Base-by-base conservation (phyloP, 2,888 invertebrate species). In the Lobophora halterata region DNA sequence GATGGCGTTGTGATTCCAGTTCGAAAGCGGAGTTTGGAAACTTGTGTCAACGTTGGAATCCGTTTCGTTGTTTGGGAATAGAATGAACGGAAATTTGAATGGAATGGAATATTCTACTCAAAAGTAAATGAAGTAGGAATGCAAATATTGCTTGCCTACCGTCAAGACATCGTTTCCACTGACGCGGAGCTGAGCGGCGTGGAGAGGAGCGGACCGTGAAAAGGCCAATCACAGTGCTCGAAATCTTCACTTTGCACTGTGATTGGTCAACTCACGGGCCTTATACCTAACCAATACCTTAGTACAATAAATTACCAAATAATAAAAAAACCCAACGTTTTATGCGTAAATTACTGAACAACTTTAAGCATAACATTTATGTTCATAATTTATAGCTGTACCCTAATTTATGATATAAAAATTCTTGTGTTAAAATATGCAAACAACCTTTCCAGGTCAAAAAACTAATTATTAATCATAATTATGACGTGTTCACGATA, bases 1-100 rank as follows among this genome's bases (percentile, higher is more conserved):
- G 41, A 41, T 29, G 31, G 32, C 16, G 18, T 30, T 26, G 17
- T 17, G 40, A 46, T 49, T 30, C 31, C 35, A 43, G 38, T 47
- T 45, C 20, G 46, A 28, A 25, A 19, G 14, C 28, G 28, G 18
- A 37, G 24, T 37, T 43, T 13, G 19, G 20, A 32, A 32, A 31
- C 20, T 37, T 30, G 24, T 30, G 10, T 33, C 33, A 14, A 27
- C 27, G 26, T n/a, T n/a, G n/a, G n/a, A n/a, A n/a, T n/a, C n/a
- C n/a, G n/a, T 33, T 26, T 25, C 16, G 9, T 28, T 20, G 12
- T 13, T 14, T 16, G 12, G n/a, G 24, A 29, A 31, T 26, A 38
- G 20, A 38, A 38, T 31, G 19, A 18, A n/a, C n/a, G 28, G 4
- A 18, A 21, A 17, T 23, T 18, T 16, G 14, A 9, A 34, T 24